Conservation (phyloP, 2,113 vertebrate species). For the Nasalis larvatus region DNA sequence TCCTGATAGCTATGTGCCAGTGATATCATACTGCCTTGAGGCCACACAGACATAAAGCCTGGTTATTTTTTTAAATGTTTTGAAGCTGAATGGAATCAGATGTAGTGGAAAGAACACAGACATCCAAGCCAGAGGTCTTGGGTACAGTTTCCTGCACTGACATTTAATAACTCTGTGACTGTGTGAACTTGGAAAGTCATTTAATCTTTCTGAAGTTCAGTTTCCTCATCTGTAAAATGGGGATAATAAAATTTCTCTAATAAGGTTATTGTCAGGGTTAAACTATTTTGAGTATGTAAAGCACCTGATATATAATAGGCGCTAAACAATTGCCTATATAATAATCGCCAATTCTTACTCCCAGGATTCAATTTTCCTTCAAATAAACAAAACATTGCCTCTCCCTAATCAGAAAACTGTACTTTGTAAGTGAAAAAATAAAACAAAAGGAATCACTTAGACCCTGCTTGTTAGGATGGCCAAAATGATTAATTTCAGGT, state of each 20-base stretch:
- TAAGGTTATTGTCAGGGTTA: background rate
- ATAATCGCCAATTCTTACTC: background rate
- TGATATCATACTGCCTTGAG: slow-evolving; percentile 23
- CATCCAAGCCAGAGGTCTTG: background rate
- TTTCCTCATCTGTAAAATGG: slow-evolving; percentile 39
- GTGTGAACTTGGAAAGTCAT: background rate
- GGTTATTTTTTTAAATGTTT: background rate
- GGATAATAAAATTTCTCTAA: background rate
- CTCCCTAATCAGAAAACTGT: background rate
- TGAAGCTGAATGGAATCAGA: background rate
- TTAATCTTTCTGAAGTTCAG: background rate
- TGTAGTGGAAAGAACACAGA: background rate
- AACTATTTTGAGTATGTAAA: background rate
- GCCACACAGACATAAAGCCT: slow-evolving; percentile 15
- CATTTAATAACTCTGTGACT: background rate
- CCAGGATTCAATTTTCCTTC: background rate
- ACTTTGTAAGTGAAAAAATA: background rate
- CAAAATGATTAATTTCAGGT: background rate
- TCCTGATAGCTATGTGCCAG: background rate
- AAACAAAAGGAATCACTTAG: background rate
- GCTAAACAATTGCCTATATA: background rate
- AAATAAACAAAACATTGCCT: background rate
- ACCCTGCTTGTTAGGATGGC: background rate
- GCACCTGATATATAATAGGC: background rate
- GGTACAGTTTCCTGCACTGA: background rate